Evolutionary conservation across 2,797 vertebrate species (phyloP).

Genomic region (Sebastes nivosus): DNA sequence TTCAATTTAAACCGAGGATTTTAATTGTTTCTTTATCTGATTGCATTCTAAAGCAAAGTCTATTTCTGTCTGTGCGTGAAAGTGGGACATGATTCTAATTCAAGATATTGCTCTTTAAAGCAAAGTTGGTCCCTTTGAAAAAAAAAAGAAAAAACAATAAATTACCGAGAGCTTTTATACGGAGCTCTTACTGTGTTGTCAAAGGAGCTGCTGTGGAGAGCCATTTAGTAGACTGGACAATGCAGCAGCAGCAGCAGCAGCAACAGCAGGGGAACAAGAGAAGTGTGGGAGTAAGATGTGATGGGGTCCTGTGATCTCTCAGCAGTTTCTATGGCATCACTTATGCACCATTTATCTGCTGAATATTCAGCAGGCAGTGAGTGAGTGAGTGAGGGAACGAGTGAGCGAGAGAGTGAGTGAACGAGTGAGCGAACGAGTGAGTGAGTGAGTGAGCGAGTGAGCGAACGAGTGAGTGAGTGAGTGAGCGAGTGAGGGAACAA

Average conservation of each 20-base stretch:
- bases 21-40: conserved; percentile 62
- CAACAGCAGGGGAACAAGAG: conserved; percentile 20
- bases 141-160: not conserved
- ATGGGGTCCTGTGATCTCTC: conserved; percentile 57
- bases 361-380: conserved; percentile 52
- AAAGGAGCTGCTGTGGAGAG: conserved; percentile 22
- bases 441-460: not conserved
- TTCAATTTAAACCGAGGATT: conserved; percentile 42
- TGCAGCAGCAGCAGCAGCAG: conserved; percentile 43
- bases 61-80: conserved; percentile 47
- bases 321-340: conserved; percentile 68
- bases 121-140: not conserved
- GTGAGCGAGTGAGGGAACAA: conserved; percentile 13
- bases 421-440: not conserved
- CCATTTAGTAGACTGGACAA: conserved; percentile 38
- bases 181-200: not conserved
- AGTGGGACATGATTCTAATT: conserved; percentile 61
- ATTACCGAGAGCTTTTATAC: not conserved
- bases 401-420: not conserved
- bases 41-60: conserved; percentile 43
- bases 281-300: conserved; percentile 55
- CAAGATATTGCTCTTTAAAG: conserved; percentile 47
- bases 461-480: not conserved
- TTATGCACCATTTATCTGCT: conserved; percentile 51
- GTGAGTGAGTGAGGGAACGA: conserved; percentile 16